A percentile compares a stretch with the other conserved stretches of the same genome.
These are phyloP conservation scores for Pyrrhosoma nymphula DNA, from an alignment of 2,888 invertebrate species.

Conservation along the genomic window DNA sequence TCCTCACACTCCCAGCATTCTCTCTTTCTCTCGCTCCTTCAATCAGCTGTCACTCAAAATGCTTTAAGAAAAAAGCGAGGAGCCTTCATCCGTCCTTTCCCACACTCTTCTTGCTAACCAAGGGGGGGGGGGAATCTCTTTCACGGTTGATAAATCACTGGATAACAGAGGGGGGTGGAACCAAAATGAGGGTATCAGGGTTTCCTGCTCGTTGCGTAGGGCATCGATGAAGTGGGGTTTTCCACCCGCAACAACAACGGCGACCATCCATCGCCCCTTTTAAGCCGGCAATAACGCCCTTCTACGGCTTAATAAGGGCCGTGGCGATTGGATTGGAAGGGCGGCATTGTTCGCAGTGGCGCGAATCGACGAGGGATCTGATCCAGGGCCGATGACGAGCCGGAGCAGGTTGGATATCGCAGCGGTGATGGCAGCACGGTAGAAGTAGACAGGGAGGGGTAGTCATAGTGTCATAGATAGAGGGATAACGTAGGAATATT, in stretches of 20 bases:
- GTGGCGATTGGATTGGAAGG: not conserved
- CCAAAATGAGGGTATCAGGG: too few relatives aligned
- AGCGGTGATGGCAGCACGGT: not conserved
- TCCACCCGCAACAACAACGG: not conserved
- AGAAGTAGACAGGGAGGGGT: too few relatives aligned
- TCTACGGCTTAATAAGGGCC: conserved; percentile 11
- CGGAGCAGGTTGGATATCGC: not conserved
- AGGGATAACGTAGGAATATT: too few relatives aligned
- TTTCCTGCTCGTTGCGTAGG: not conserved
- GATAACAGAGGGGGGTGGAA: not conserved
- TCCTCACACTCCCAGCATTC: too few relatives aligned
- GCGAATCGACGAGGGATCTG: not conserved
- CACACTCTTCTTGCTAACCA: not conserved
- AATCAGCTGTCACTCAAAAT: conserved; percentile 43
- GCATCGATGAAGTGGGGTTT: not conserved
- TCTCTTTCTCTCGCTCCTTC: not conserved
- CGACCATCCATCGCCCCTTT: not conserved
- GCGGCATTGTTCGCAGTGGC: not conserved
- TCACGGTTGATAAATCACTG: conserved; percentile 56
- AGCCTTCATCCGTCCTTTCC: not conserved
- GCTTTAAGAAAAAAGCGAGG: not conserved
- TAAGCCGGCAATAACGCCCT: not conserved
- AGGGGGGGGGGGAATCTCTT: not conserved
- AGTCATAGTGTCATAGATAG: too few relatives aligned
- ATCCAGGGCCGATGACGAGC: not conserved